Evolutionary conservation across 1,140 invertebrate species (phyloP), one percentile per base, ranked within the genome.

Genomic region (Pogonognathellus flavescens): DNA sequence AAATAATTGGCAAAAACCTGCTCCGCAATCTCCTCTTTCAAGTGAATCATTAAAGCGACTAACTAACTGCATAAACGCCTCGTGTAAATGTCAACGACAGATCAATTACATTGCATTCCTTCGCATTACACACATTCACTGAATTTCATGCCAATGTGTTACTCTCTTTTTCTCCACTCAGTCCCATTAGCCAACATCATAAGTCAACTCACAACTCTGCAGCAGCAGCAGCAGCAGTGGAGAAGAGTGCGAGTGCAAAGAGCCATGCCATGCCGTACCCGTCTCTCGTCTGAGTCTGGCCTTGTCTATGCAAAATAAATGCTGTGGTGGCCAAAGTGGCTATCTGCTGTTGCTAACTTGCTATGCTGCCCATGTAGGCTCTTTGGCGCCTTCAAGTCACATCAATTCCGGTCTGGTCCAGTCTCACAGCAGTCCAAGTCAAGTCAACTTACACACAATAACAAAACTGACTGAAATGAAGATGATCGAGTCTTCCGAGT

Each of bases 31-130:
- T 8, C 5, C 18, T 3, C 22, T 70, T 14, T 70, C 20, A 31
- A 70, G 25, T 60, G 59, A 66, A 25, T 66, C 25, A 76, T n/a
- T 9, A 41, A n/a, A 20, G 31, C 7, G 3, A 81, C 52, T 25
- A 22, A 57, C 52, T 2, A 55, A 2, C 7, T 22, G 13, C 52
- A 81, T 55, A 55, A 55, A 20, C 50, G 22, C 49, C 62, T 55
- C 66, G 66, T 76, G 83, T 70, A 84, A 84, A 84, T 84, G 83
- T 84, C 62, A 84, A 72, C 66, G 70, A 84, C 83, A 84, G 66
- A 84, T 84, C 83, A 84, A 84, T 84, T 84, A 84, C 66, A 57
- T n/a, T 1, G 52, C 16, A 81, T 81, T 81, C 80, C 80, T 81
- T 53, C 7, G 53, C 20, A 8, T 55, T 25, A 81, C 80, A 59